Percentiles rank a stretch among this genome's conserved stretches.
Evolutionary conservation across 2,113 vertebrate species (phyloP).

Genomic region (Ophthalmolycus amberensis): DNA sequence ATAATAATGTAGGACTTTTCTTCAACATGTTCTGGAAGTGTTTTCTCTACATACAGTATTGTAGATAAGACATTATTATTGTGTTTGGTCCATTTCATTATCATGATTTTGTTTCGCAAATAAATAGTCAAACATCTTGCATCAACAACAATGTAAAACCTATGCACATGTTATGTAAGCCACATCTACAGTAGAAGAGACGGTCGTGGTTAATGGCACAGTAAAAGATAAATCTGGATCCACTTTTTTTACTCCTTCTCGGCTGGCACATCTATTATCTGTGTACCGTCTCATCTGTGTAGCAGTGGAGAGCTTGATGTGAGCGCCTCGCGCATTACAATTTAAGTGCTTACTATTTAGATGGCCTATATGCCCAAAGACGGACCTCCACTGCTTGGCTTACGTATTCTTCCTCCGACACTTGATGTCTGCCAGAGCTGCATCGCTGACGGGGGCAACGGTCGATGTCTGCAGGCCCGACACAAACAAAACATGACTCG

Average conservation of each 20-base stretch:
- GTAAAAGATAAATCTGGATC: neutral
- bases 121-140: neutral
- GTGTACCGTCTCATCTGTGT: slow-evolving; percentile 7
- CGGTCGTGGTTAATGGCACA: neutral
- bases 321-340: slow-evolving; percentile 21
- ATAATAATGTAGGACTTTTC: neutral
- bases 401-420: slow-evolving; percentile 29
- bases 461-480: slow-evolving; percentile 13
- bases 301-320: neutral
- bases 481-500: slow-evolving; percentile 22
- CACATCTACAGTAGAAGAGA: neutral
- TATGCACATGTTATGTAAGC: neutral
- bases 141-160: neutral
- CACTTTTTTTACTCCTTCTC: neutral
- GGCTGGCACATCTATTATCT: slow-evolving; percentile 20
- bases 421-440: slow-evolving; percentile 53
- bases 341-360: slow-evolving; percentile 42
- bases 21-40: no score
- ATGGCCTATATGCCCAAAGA: slow-evolving; percentile 40
- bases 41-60: no score
- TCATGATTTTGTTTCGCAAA: neutral
- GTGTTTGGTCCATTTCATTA: no score
- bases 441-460: slow-evolving; percentile 1
- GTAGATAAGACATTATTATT: no score
- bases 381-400: slow-evolving; percentile 24